Conservation (phyloP, 2,888 invertebrate genomes). For the Caenorhabditis panamensis region DNA sequence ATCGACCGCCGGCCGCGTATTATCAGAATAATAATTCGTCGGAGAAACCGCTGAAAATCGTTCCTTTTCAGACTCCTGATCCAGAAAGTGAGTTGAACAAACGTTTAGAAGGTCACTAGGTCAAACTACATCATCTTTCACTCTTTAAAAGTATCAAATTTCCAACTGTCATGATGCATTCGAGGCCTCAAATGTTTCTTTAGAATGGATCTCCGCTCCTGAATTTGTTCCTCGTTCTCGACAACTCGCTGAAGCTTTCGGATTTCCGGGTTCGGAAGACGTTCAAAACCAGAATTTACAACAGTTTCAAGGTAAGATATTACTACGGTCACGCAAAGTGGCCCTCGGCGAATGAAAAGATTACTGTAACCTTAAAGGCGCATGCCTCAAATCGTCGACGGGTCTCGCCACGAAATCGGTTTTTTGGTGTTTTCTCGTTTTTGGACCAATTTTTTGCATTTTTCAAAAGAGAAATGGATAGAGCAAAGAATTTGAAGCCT, state of each 20-base stretch:
- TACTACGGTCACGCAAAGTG: background rate
- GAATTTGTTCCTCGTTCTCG: conserved; percentile 72
- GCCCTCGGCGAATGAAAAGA: too few species aligned
- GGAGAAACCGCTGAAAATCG: conserved; percentile 54
- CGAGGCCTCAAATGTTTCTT: too few species aligned
- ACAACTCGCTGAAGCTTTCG: conserved; percentile 61
- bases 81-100: conserved; percentile 59
- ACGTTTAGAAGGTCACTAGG: too few species aligned
- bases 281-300: conserved; percentile 6
- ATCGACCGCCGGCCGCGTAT: conserved; percentile 75
- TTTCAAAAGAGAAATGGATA: too few species aligned
- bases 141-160: conserved; percentile 4
- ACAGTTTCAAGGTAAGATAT: conserved; percentile 6
- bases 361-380: too few species aligned
- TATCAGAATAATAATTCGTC: conserved; percentile 55
- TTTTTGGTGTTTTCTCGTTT: too few species aligned
- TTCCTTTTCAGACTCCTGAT: conserved; percentile 67
- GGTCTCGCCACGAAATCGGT: too few species aligned
- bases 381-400: too few species aligned
- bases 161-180: background rate
- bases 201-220: conserved; percentile 76
- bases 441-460: too few species aligned
- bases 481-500: too few species aligned
- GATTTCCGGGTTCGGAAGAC: conserved; percentile 10
- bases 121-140: too few species aligned